Base-by-base conservation (phyloP, 2,888 invertebrate genomes). In the Nomada fucata region DNA sequence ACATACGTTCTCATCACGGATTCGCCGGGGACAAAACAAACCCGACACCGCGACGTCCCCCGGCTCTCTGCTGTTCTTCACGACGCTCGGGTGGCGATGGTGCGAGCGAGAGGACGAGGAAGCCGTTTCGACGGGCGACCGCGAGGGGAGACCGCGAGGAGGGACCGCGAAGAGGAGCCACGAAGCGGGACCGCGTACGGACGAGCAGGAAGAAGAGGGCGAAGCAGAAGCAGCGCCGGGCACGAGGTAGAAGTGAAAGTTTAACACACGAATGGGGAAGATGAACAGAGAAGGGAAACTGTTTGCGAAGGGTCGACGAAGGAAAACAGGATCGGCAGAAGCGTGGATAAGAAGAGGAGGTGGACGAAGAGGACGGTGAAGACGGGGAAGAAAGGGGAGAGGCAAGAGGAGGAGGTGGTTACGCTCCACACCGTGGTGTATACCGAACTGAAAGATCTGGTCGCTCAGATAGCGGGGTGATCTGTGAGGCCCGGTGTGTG, bases 401-500 rank as follows among this genome's bases (percentile, higher is more conserved):
- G 36, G 75, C 47, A 79, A 55, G 64, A 74, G 47, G 71, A 76
- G 74, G 74, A 63, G 79, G 84, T 83, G 87, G 81, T 84, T 83
- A 75, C 82, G 83, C 84, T 82, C 76, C 79, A 77, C 83, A 79
- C 82, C 79, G 80, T 86, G 89, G 87, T 86, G 84, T 89, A 89
- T 86, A 86, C 84, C 86, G 89, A 91, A 91, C 89, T 83, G 85
- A 89, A 86, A 93, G 93, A 93, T 93, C 93, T 91, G 89, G 86
- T 79, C 90, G 89, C 81, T 77, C 79, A 92, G 93, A 93, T 93
- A 93, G 92, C 93, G 90, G 90, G 91, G 92, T 93, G 93, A 93
- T 93, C 93, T 93, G 93, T 93, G 93, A 92, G 93, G 92, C 93
- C 93, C 92, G 92, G 92, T 93, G 93, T 93, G 93, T 93, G 93